phyloP scores from a whole-genome alignment of 2,888 invertebrate species.

The Drosophila nr. perissopoda region DNA sequence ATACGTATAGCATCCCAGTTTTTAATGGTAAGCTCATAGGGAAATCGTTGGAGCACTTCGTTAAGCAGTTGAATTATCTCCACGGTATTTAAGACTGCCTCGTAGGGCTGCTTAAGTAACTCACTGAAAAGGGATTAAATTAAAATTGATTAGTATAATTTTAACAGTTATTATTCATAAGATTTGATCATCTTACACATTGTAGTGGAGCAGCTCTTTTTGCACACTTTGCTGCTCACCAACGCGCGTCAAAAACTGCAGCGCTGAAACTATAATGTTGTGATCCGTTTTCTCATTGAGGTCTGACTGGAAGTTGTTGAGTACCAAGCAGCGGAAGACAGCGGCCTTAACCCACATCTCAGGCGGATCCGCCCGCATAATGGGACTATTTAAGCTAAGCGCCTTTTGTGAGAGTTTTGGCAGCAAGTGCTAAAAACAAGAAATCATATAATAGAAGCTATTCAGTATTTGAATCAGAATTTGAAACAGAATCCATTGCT shows the following conservation, averaged over 20 bases:
- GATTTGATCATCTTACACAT: constrained; percentile 82
- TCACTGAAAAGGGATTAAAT: constrained; percentile 60
- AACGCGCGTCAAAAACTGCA: constrained; percentile 83
- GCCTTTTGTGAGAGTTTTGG: constrained; percentile 74
- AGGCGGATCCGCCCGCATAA: constrained; percentile 72
- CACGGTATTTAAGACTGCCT: constrained; percentile 71
- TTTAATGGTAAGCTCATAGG: constrained; percentile 80
- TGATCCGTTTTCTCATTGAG: constrained; percentile 79
- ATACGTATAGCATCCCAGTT: constrained; percentile 92
- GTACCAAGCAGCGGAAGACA: constrained; percentile 74
- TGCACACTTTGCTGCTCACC: constrained; percentile 71
- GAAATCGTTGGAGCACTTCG: constrained; percentile 77
- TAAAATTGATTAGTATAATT: background rate
- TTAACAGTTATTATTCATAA: background rate
- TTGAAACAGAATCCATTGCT: background rate
- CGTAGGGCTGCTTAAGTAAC: constrained; percentile 65
- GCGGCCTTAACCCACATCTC: constrained; percentile 81
- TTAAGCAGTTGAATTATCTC: constrained; percentile 83
- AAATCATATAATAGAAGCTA: background rate
- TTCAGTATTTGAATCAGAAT: background rate
- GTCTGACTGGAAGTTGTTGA: constrained; percentile 81
- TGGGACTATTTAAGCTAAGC: constrained; percentile 64
- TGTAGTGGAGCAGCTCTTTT: constrained; percentile 85
- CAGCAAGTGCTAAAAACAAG: constrained; percentile 67
- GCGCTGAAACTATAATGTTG: constrained; percentile 71